Conservation (phyloP, 2,888 invertebrate genomes). For the Nematopogon swammerdamellus region DNA sequence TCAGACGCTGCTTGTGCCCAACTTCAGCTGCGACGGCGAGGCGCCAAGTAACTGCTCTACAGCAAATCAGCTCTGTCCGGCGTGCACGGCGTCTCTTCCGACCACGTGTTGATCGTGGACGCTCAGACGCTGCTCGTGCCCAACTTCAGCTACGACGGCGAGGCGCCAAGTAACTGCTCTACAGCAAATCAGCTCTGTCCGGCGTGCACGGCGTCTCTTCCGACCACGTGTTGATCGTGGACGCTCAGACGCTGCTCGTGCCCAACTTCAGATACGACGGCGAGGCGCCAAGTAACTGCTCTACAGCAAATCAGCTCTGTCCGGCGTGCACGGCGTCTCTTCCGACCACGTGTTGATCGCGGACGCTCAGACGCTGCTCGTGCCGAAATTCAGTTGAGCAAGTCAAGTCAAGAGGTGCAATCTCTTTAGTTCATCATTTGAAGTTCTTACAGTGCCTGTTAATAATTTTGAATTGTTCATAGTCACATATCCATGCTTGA, state of each 20-base stretch:
- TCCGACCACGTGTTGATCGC: too few relatives aligned
- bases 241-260: conserved; percentile 76
- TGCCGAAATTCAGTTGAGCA: too few relatives aligned
- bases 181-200: conserved; percentile 36
- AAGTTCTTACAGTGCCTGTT: too few relatives aligned
- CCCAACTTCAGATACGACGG: conserved; percentile 80
- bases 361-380: too few relatives aligned
- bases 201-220: conserved; percentile 76
- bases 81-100: conserved; percentile 81
- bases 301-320: too few relatives aligned
- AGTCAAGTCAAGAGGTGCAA: too few relatives aligned
- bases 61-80: conserved; percentile 57
- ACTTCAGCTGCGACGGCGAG: conserved; percentile 77
- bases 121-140: conserved; percentile 90
- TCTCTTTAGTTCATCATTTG: too few relatives aligned
- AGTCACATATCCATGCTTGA: too few relatives aligned
- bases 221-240: conserved; percentile 75
- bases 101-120: conserved; percentile 85
- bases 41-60: conserved; percentile 63
- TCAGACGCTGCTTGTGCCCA: conserved; percentile 74
- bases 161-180: conserved; percentile 73
- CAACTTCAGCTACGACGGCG: conserved; percentile 88
- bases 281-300: too few relatives aligned
- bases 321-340: too few relatives aligned
- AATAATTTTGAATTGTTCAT: too few relatives aligned